These are phyloP conservation scores for Eublepharis macularius DNA, from an alignment of 2,113 vertebrate genomes.

Conservation along the genomic window DNA sequence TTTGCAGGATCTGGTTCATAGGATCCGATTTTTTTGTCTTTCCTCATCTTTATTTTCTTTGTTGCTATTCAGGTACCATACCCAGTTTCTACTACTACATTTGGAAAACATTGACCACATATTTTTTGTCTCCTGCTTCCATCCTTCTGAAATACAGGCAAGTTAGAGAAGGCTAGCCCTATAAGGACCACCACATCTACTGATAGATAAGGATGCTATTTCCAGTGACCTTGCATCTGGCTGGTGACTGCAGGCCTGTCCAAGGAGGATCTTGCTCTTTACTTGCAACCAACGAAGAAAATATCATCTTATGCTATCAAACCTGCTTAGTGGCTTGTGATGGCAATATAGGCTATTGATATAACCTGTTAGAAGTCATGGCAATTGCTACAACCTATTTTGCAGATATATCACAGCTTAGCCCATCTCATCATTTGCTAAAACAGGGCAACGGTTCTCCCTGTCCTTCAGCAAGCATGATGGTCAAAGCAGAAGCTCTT, in stretches of 20 bases:
- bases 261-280: neutral
- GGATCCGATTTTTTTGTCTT: neutral
- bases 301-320: neutral
- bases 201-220: neutral
- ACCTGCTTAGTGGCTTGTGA: neutral
- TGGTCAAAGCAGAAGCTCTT: neutral
- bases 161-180: neutral
- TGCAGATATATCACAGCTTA: neutral
- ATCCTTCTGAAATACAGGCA: neutral
- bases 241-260: neutral
- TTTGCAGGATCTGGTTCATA: too few species aligned
- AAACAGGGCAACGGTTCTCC: neutral
- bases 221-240: neutral
- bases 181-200: neutral
- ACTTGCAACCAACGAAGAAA: neutral
- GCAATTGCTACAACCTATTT: too few species aligned
- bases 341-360: neutral
- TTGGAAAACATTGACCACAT: neutral
- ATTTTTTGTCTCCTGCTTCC: neutral
- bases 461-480: neutral
- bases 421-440: neutral
- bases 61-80: neutral
- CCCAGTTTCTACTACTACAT: neutral
- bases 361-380: too few species aligned
- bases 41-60: neutral